These are phyloP conservation scores for Auanema sp. DNA, from an alignment of 2,888 invertebrate genomes.

Conservation along the genomic window DNA sequence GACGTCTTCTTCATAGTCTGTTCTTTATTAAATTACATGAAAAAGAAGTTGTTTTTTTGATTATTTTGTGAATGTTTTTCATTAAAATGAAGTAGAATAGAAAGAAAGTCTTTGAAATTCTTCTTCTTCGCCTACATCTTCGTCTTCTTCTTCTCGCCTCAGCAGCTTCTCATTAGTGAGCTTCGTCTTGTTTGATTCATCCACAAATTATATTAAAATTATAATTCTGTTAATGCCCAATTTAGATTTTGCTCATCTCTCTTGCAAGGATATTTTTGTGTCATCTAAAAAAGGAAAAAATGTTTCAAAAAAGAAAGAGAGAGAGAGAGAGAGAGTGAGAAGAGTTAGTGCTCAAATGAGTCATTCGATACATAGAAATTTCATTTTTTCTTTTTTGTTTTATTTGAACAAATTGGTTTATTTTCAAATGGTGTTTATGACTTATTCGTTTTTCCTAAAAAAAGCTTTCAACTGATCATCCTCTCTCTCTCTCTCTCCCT, in stretches of 20 bases:
- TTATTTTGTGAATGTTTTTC: neutral
- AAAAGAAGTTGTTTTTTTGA: neutral
- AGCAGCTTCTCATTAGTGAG: conserved; percentile 4
- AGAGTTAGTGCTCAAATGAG: too few relatives aligned
- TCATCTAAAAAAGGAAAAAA: too few relatives aligned
- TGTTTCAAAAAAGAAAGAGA: too few relatives aligned
- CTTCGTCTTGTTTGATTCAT: neutral
- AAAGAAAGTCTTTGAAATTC: conserved; percentile 26
- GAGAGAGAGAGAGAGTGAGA: too few relatives aligned
- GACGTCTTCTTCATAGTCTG: too few relatives aligned
- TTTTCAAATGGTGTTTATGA: conserved; percentile 2
- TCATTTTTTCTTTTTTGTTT: conserved; percentile 1
- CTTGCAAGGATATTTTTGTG: too few relatives aligned
- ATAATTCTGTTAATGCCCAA: too few relatives aligned
- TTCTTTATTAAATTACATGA: too few relatives aligned
- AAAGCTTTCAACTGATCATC: too few relatives aligned
- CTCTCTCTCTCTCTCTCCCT: too few relatives aligned
- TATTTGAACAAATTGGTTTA: conserved; percentile 9
- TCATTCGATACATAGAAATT: conserved; percentile 5
- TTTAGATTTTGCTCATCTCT: too few relatives aligned
- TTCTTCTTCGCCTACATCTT: conserved; percentile 14
- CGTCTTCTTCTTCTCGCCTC: conserved; percentile 12
- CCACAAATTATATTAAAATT: conserved; percentile 1
- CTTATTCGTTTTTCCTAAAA: too few relatives aligned
- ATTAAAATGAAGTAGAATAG: neutral